These are phyloP conservation scores for Eudemis profundana DNA, from an alignment of 2,888 invertebrate species.

Conservation along the genomic window DNA sequence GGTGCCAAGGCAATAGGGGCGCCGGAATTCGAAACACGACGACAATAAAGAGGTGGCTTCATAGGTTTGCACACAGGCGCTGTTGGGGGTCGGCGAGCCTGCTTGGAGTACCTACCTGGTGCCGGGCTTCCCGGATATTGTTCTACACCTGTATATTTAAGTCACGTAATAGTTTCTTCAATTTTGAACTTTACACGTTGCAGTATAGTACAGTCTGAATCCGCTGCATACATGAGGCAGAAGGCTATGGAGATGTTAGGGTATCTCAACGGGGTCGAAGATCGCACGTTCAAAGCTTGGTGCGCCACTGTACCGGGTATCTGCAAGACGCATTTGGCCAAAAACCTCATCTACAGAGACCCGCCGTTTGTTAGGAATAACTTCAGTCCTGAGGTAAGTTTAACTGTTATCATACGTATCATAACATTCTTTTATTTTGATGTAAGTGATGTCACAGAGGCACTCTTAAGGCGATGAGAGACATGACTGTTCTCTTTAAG, in stretches of 20 bases:
- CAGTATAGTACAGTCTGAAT: conserved; percentile 86
- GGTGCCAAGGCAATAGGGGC: too few relatives aligned
- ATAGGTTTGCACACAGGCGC: too few relatives aligned
- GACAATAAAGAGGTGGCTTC: too few relatives aligned
- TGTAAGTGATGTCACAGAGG: too few relatives aligned
- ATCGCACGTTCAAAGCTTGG: conserved; percentile 89
- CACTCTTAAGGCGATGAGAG: too few relatives aligned
- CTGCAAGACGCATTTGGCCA: conserved; percentile 86
- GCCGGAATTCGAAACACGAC: too few relatives aligned
- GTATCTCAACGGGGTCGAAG: conserved; percentile 87
- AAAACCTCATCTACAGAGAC: conserved; percentile 85
- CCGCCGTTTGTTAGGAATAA: conserved; percentile 86
- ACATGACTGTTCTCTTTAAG: too few relatives aligned
- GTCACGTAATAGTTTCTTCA: neutral
- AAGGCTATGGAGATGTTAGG: conserved; percentile 88
- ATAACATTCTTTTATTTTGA: too few relatives aligned
- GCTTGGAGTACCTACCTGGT: too few relatives aligned
- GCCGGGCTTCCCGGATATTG: neutral
- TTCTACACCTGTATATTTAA: too few relatives aligned
- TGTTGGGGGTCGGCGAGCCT: too few relatives aligned
- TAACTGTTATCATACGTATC: too few relatives aligned
- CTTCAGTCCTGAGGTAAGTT: conserved; percentile 87
- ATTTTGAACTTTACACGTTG: conserved; percentile 5
- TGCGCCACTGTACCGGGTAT: conserved; percentile 86
- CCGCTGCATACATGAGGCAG: conserved; percentile 78